A percentile compares a stretch with the other conserved stretches of the same genome.
Evolutionary conservation across 2,797 vertebrate genomes (phyloP).

Genomic region (Neostethus bicornis): DNA sequence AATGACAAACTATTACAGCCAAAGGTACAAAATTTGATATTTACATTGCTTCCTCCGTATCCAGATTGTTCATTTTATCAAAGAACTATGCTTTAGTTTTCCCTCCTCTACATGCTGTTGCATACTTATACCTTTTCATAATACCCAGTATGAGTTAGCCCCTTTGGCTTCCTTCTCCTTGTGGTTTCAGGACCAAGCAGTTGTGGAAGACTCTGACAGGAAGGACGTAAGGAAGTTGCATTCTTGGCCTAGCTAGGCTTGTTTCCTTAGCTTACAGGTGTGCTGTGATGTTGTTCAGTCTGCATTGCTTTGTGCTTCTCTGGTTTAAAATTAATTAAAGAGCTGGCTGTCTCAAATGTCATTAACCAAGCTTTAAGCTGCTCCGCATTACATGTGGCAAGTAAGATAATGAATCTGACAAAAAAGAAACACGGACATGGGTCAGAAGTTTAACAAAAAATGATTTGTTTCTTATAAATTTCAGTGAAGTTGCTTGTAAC

Average conservation of each 20-base stretch:
- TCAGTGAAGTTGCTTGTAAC: neutral
- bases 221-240: constrained; percentile 78
- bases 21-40: neutral
- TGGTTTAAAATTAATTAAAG: constrained; percentile 26
- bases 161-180: constrained; percentile 68
- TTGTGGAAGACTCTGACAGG: constrained; percentile 75
- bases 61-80: constrained; percentile 11
- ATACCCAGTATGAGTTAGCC: constrained; percentile 46
- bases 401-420: neutral
- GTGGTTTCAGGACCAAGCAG: constrained; percentile 87
- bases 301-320: constrained; percentile 56
- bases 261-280: constrained; percentile 66
- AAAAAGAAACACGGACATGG: neutral
- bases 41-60: constrained; percentile 4
- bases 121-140: constrained; percentile 11
- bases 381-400: constrained; percentile 11
- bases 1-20: neutral
- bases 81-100: neutral
- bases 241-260: constrained; percentile 47
- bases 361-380: constrained; percentile 71
- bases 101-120: constrained; percentile 1
- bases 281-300: constrained; percentile 66
- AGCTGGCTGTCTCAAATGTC: constrained; percentile 30
- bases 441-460: neutral
- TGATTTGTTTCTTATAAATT: neutral